phyloP scores from a whole-genome alignment of 2,797 vertebrate genomes.

The Microctenopoma lineatum region DNA sequence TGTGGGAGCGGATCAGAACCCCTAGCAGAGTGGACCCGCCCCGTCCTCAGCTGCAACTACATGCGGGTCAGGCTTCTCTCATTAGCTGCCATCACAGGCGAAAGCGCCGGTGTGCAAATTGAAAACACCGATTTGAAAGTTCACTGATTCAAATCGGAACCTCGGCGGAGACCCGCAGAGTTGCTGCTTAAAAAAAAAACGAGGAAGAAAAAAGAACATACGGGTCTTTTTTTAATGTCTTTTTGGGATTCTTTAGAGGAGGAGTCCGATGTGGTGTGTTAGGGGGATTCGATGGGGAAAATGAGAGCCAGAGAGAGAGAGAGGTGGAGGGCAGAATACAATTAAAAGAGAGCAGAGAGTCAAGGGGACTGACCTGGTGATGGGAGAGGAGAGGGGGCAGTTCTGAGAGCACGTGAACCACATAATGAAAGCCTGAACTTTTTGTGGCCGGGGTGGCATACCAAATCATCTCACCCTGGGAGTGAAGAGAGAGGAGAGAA shows the following conservation, averaged over 20 bases:
- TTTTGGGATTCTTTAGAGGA: slow-evolving; percentile 56
- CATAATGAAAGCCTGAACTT: slow-evolving; percentile 88
- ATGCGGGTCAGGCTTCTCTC: slow-evolving; percentile 75
- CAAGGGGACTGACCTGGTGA: slow-evolving; percentile 87
- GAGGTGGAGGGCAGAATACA: slow-evolving; percentile 78
- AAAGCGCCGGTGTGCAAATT: slow-evolving; percentile 60
- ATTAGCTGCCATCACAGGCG: slow-evolving; percentile 76
- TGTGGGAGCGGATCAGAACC: slow-evolving; percentile 67
- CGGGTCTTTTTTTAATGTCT: slow-evolving; percentile 38
- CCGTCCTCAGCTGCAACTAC: slow-evolving; percentile 59
- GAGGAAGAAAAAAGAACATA: neutral
- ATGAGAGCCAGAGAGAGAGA: slow-evolving; percentile 50
- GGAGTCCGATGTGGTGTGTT: slow-evolving; percentile 28
- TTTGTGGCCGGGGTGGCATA: slow-evolving; percentile 88
- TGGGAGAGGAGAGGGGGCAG: slow-evolving; percentile 79
- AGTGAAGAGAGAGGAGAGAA: slow-evolving; percentile 68
- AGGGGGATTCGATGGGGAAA: slow-evolving; percentile 42
- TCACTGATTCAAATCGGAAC: slow-evolving; percentile 69
- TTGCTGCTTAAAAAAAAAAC: slow-evolving; percentile 19
- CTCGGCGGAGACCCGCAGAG: slow-evolving; percentile 29
- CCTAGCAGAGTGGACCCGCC: slow-evolving; percentile 56
- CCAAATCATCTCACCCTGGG: slow-evolving; percentile 90
- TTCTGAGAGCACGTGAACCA: slow-evolving; percentile 78
- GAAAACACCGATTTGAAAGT: slow-evolving; percentile 58
- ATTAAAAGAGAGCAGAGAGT: slow-evolving; percentile 82